A percentile compares a stretch with the other conserved stretches of the same genome.
phyloP scores from a whole-genome alignment of 2,113 vertebrate species.

The Chloropsis hardwickii region DNA sequence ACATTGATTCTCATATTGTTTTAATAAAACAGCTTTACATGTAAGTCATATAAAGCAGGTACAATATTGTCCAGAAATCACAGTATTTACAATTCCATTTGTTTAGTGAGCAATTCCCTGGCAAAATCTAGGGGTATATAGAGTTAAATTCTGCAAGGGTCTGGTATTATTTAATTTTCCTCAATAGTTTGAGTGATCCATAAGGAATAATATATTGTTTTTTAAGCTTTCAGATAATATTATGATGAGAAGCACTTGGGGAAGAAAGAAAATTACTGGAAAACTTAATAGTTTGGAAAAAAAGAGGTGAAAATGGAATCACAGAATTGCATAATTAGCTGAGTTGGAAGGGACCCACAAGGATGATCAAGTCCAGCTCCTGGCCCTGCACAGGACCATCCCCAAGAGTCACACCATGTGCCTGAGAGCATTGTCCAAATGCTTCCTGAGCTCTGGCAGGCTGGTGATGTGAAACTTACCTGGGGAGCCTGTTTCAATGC shows the following conservation, averaged over 20 bases:
- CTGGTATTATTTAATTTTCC: not conserved
- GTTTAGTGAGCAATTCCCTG: not conserved
- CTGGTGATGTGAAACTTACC: not conserved
- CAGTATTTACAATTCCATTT: not conserved
- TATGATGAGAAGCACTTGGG: not conserved
- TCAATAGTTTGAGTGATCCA: not conserved
- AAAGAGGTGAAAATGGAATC: not conserved
- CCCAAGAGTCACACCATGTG: not conserved
- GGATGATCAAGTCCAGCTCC: accelerated
- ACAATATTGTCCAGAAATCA: not conserved
- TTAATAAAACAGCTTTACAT: not conserved
- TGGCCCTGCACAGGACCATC: not conserved
- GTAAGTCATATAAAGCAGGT: not conserved
- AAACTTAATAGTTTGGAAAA: not conserved
- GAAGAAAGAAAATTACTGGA: not conserved
- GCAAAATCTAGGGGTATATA: not conserved
- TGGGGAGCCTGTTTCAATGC: not conserved
- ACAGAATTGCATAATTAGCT: not conserved
- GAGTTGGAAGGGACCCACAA: not conserved
- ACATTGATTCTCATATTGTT: not conserved
- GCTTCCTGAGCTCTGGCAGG: not conserved
- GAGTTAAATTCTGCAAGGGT: not conserved
- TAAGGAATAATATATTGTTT: not conserved
- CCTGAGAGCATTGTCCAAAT: not conserved
- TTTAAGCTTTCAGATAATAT: not conserved